Evolutionary conservation across 2,888 invertebrate genomes (phyloP).

Genomic region (Barypeithes pellucidus): DNA sequence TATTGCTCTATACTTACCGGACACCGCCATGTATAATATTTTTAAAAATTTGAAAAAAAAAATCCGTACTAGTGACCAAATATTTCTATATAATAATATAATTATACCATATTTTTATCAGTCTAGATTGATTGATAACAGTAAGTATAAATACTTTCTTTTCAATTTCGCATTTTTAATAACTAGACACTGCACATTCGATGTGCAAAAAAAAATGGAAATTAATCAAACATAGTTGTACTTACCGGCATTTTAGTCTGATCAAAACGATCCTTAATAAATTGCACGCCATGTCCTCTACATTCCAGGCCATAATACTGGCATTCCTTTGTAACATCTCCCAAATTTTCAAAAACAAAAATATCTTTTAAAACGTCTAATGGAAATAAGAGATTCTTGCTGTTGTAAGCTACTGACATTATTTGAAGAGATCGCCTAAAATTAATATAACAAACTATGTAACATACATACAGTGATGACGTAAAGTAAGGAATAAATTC

Average conservation of each 20-base stretch:
- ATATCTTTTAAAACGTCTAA: slow-evolving; percentile 69
- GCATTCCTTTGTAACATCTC: slow-evolving; percentile 70
- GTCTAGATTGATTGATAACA: no score
- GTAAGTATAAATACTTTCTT: no score
- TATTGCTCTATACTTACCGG: no score
- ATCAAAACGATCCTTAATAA: slow-evolving; percentile 69
- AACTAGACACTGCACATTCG: no score
- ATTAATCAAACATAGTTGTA: slow-evolving; percentile 26
- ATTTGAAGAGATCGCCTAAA: slow-evolving; percentile 74
- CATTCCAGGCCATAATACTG: slow-evolving; percentile 72
- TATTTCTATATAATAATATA: no score
- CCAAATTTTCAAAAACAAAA: slow-evolving; percentile 71
- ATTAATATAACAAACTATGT: slow-evolving; percentile 49
- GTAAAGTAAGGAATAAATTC: no score
- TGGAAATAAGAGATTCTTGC: slow-evolving; percentile 73
- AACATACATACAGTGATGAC: no score
- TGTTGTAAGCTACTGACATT: slow-evolving; percentile 76
- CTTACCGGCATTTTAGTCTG: slow-evolving; percentile 69
- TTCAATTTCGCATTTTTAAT: no score
- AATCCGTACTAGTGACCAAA: no score
- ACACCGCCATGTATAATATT: no score
- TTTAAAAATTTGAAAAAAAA: no score
- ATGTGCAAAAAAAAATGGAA: neutral
- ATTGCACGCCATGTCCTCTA: slow-evolving; percentile 65
- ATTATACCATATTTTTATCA: no score